Conservation (phyloP, 2,888 invertebrate species). For the Pristionchus exspectatus region DNA sequence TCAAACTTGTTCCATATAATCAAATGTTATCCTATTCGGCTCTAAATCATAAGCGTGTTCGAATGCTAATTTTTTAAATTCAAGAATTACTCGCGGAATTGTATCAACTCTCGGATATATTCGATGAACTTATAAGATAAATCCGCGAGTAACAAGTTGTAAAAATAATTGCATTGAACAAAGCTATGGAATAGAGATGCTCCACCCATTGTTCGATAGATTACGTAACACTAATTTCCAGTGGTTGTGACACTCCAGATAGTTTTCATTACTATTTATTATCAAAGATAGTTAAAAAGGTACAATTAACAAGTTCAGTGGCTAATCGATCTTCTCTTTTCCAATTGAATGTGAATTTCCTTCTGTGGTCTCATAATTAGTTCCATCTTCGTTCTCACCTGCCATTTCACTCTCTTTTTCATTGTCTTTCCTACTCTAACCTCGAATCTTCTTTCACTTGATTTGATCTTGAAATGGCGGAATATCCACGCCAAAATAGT, state of each 20-base stretch:
- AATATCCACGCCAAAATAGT: slow-evolving; percentile 80
- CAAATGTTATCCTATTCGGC: neutral
- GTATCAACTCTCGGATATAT: no score
- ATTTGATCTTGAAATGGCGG: slow-evolving; percentile 76
- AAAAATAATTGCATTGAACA: no score
- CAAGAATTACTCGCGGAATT: no score
- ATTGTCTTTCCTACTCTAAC: slow-evolving; percentile 56
- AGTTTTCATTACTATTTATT: slow-evolving; percentile 2
- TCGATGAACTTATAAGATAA: no score
- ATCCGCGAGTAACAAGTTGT: no score
- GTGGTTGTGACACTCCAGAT: no score
- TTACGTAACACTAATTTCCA: no score
- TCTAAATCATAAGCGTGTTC: no score
- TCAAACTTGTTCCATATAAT: no score
- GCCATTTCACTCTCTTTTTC: neutral
- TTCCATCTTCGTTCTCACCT: slow-evolving; percentile 79
- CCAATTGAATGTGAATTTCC: slow-evolving; percentile 79
- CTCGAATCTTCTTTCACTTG: slow-evolving; percentile 63
- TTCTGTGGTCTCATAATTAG: slow-evolving; percentile 80
- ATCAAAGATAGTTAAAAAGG: neutral
- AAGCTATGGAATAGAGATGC: no score
- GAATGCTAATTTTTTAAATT: neutral
- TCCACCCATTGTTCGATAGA: no score
- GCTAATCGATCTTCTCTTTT: slow-evolving; percentile 47
- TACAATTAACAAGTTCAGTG: neutral